These are phyloP conservation scores for Pinna nobilis DNA, from an alignment of 1,140 invertebrate genomes.

Conservation along the genomic window DNA sequence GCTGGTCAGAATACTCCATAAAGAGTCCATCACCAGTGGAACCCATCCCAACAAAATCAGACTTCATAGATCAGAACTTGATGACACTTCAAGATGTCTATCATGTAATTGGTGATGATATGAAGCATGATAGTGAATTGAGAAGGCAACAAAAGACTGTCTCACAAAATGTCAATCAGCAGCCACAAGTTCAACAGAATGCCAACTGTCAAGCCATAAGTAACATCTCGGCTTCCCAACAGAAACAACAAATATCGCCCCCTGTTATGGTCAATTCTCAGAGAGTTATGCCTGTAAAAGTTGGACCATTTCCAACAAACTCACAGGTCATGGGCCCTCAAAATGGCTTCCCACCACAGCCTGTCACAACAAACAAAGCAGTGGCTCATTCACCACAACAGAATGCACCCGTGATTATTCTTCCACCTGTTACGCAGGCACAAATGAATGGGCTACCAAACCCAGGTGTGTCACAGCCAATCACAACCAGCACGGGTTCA, in stretches of 20 bases:
- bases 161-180: neutral
- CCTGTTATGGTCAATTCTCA: neutral
- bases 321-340: neutral
- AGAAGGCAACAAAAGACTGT: neutral
- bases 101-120: slow-evolving; percentile 10
- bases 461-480: slow-evolving; percentile 1
- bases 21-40: neutral
- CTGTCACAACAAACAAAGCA: too few relatives aligned
- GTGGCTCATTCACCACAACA: too few relatives aligned
- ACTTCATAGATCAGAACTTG: slow-evolving; percentile 14
- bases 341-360: neutral
- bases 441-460: neutral
- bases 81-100: slow-evolving; percentile 10
- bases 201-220: too few relatives aligned
- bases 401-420: slow-evolving; percentile 15
- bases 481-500: slow-evolving; percentile 1
- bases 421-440: neutral
- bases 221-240: neutral
- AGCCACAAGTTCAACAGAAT: too few relatives aligned
- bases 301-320: neutral
- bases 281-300: neutral
- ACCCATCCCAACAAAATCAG: neutral
- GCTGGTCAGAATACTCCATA: neutral
- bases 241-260: neutral
- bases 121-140: neutral